phyloP scores from a whole-genome alignment of 1,140 invertebrate genomes.

The Andricus grossulariae region DNA sequence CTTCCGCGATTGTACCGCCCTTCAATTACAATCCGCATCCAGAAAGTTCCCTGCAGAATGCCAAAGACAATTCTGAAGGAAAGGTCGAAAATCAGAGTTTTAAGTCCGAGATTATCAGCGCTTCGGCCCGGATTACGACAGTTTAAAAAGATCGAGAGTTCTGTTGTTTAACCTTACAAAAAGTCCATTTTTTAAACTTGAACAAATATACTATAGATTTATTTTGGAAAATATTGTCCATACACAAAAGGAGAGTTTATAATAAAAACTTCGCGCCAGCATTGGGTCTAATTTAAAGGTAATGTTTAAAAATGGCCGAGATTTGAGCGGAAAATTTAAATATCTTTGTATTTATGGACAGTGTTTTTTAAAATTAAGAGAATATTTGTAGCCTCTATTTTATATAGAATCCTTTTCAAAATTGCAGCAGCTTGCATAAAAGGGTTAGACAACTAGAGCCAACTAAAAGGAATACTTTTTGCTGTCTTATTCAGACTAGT shows the following conservation, averaged over 20 bases:
- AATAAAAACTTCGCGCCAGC: too few species aligned
- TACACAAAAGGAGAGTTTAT: too few species aligned
- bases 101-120: constrained; percentile 60
- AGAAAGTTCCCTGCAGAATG: constrained; percentile 47
- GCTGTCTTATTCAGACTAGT: constrained; percentile 57
- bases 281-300: too few species aligned
- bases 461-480: constrained; percentile 39
- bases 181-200: too few species aligned
- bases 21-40: constrained; percentile 77
- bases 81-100: constrained; percentile 50
- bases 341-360: too few species aligned
- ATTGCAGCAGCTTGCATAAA: not conserved
- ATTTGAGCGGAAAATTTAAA: too few species aligned
- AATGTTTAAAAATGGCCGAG: too few species aligned
- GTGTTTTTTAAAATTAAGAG: too few species aligned
- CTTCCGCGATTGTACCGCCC: constrained; percentile 75
- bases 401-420: not conserved
- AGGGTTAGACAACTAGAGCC: constrained; percentile 17
- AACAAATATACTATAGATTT: too few species aligned
- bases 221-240: too few species aligned
- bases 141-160: constrained; percentile 53
- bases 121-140: constrained; percentile 65
- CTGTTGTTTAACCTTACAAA: too few species aligned
- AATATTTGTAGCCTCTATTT: too few species aligned
- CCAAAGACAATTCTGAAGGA: constrained; percentile 48